Base-by-base conservation (phyloP, 2,888 invertebrate species). In the Metopia argyrocephala region DNA sequence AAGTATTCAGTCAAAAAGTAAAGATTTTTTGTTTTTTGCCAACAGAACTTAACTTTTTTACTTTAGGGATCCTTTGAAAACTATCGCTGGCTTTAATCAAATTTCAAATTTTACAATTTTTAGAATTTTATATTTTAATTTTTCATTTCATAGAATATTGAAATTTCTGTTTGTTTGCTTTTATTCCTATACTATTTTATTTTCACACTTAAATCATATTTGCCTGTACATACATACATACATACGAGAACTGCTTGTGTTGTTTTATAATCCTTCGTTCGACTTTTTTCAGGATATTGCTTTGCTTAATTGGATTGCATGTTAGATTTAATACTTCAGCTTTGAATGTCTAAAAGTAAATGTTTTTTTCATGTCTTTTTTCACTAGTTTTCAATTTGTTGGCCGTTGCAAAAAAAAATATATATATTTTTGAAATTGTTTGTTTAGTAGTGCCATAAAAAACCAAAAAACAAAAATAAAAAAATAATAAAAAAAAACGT, bases 291-390 rank as follows among this genome's bases (percentile, higher is more conserved):
- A 69, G 76, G 76, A 61, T 66, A 70, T 76, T 62, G 70, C 64
- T 65, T 52, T 79, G 65, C 74, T 80, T 80, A 80, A 80, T 80
- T 80, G 80, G 80, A 80, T 80, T 80, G 76, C 76, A 80, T 80
- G 80, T 80, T 80, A 80, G 76, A 65, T 76, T 80, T 76, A 80
- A 80, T 74, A 73, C 80, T 64, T 28, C 76, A 71, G 80, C 76
- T 80, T 80, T 74, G 59, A 69, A 74, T 80, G 76, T 69, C 80
- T 80, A 73, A 76, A 76, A 74, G 76, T 80, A 76, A 79, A 54
- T 54, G 18, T 65, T 62, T 62, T 56, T 28, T 21, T 28, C 31
- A 28, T 73, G 54, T 64, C 1, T 28, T 28, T 59, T 57, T 62
- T 45, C 46, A 73, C 64, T 62, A 27, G 54, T 46, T 45, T 70